Conservation (phyloP, 1,140 invertebrate genomes). For the Eurytemora carolleeae region DNA sequence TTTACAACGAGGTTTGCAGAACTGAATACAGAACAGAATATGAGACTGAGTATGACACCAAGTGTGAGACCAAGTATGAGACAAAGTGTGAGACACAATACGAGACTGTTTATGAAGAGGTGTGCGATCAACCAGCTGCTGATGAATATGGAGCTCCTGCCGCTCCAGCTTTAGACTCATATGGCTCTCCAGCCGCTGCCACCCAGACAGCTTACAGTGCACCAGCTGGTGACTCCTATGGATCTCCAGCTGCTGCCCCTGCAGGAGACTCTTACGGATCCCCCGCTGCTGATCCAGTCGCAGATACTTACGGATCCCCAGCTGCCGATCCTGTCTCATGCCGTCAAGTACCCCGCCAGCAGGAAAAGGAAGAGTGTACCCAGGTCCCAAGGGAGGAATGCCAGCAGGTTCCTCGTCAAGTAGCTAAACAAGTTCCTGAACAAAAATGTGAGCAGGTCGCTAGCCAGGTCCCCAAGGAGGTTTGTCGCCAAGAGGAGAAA, state of each 20-base stretch:
- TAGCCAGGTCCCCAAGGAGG: slow-evolving; percentile 3
- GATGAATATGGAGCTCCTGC: slow-evolving; percentile 8
- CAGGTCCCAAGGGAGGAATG: slow-evolving; percentile 10
- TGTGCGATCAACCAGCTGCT: slow-evolving; percentile 3
- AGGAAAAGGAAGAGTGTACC: slow-evolving; percentile 1
- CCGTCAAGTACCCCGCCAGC: background rate
- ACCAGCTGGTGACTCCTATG: slow-evolving; percentile 5
- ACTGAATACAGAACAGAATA: slow-evolving; percentile 5
- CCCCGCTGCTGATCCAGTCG: slow-evolving; percentile 7
- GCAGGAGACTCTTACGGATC: slow-evolving; percentile 7
- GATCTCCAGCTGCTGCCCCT: slow-evolving; percentile 6
- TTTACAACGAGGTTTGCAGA: background rate
- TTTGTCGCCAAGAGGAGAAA: slow-evolving; percentile 1
- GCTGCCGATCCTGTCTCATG: background rate
- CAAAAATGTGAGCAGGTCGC: slow-evolving; percentile 1
- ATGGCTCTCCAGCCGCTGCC: background rate
- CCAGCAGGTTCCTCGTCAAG: slow-evolving; percentile 2
- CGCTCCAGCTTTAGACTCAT: slow-evolving; percentile 1
- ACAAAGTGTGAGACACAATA: slow-evolving; percentile 7
- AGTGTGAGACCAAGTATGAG: slow-evolving; percentile 9
- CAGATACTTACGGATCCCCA: too few species aligned
- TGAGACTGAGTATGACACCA: slow-evolving; percentile 1
- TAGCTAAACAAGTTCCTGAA: slow-evolving; percentile 6
- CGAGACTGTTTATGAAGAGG: slow-evolving; percentile 11
- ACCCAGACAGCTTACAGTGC: too few species aligned